Evolutionary conservation across 1,140 invertebrate genomes (phyloP), one percentile per base, ranked within the genome.

Genomic region (Bombus consobrinus): DNA sequence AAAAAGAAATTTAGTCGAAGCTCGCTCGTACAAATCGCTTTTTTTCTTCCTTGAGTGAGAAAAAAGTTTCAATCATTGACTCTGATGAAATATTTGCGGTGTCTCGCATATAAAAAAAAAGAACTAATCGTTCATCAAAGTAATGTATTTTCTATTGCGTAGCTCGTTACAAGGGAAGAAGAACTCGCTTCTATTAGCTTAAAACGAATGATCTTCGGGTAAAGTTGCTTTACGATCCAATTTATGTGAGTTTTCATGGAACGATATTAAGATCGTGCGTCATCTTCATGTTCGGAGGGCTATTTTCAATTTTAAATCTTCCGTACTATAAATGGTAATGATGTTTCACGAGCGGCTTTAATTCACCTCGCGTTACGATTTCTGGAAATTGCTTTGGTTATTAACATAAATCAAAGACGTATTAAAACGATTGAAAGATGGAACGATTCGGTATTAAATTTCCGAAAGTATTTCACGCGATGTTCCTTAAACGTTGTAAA

Each of bases 221-320:
- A 53, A 53, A 34, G 41, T 75, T 34, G 25, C n/a, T 53, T 53
- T 34, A 34, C 22, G 10, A 75, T 53, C 43, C 43, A 75, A 75
- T 53, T 75, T 75, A 53, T n/a, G 43, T 25, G 72, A 43, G 9
- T 47, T 47, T 32, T 74, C n/a, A 10, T 12, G 41, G 28, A 32
- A 74, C 41, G 72, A 43, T 74, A 32, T 47, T 34, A 53, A 47
- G 18, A 32, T n/a, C 43, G 53, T 28, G 34, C 62, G 39, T 28
- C 53, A n/a, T 77, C 15, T 39, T 41, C 72, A 25, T 39, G 39
- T 43, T n/a, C 13, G 13, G 10, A 59, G 25, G 15, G n/a, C 47
- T 77, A 15, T 18, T 77, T 62, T 57, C 53, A 59, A 77, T 77
- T 77, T 77, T n/a, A 77, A 77, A 77, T 77, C 53, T 39, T 9